Percentiles rank a stretch among this genome's conserved stretches.
phyloP scores from a whole-genome alignment of 2,113 vertebrate genomes.

The Prinia subflava region DNA sequence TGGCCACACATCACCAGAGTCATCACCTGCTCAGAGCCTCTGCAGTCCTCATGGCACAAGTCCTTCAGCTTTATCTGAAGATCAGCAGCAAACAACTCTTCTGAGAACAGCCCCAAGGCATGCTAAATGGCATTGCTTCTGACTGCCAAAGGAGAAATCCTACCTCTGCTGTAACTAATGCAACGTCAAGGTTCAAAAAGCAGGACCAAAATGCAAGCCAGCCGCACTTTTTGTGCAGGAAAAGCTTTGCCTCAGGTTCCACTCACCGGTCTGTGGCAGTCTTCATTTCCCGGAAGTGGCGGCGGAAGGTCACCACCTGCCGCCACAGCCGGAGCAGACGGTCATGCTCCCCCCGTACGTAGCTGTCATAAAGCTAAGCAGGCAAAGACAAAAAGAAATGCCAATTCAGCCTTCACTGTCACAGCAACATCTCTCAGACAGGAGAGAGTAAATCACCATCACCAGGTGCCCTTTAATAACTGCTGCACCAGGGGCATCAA shows the following conservation, averaged over 20 bases:
- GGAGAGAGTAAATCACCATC: neutral
- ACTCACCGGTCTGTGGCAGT: conserved; percentile 87
- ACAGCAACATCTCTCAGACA: neutral
- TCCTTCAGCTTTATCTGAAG: neutral
- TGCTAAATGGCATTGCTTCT: neutral
- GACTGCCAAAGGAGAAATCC: neutral
- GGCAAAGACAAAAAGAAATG: conserved; percentile 13
- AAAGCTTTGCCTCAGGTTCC: neutral
- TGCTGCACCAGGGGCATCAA: neutral
- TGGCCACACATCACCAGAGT: neutral
- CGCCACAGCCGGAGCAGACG: conserved; percentile 81
- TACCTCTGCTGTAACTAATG: neutral
- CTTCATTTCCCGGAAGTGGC: conserved; percentile 82
- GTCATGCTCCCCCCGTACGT: conserved; percentile 71
- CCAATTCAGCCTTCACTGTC: neutral
- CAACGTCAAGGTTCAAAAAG: neutral
- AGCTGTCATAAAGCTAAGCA: conserved; percentile 70
- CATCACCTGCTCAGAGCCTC: neutral
- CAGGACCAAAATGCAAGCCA: neutral
- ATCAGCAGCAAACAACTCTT: neutral
- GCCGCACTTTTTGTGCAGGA: neutral
- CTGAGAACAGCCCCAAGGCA: neutral
- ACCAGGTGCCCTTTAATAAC: neutral
- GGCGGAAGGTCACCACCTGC: conserved; percentile 78
- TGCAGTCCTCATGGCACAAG: neutral